A percentile compares a stretch with the other conserved stretches of the same genome.
Evolutionary conservation across 2,113 vertebrate genomes (phyloP).

Genomic region (Apus apus): DNA sequence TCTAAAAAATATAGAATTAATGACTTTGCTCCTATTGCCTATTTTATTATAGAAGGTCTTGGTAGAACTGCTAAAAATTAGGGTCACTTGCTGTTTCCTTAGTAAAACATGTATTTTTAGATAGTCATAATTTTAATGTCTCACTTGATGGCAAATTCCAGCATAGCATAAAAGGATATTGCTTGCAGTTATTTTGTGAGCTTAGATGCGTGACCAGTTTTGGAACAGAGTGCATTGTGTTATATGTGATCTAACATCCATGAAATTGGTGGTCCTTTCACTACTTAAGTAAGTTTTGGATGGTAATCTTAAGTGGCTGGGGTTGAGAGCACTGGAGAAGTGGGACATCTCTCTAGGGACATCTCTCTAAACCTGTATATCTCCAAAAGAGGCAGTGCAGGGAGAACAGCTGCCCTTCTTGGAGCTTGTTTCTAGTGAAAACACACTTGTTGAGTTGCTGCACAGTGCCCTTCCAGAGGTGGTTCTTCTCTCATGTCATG

Average conservation of each 20-base stretch:
- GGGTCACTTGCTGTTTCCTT: neutral
- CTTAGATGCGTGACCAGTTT: neutral
- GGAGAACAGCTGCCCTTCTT: neutral
- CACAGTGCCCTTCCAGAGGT: neutral
- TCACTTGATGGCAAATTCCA: neutral
- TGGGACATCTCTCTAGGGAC: neutral
- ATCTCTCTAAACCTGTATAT: neutral
- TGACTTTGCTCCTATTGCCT: neutral
- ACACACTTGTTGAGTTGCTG: neutral
- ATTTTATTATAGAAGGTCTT: neutral
- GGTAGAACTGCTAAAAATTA: neutral
- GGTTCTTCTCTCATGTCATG: neutral
- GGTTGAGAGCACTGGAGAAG: neutral
- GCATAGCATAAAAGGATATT: neutral
- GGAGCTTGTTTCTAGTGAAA: neutral
- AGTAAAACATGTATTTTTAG: neutral
- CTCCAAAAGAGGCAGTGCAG: neutral
- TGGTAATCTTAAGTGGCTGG: neutral
- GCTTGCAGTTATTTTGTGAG: neutral
- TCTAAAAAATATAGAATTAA: neutral
- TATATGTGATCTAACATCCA: neutral
- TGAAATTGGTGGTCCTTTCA: neutral
- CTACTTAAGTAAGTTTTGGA: neutral
- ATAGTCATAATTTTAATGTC: neutral
- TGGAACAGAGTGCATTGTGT: neutral